phyloP scores from a whole-genome alignment of 2,888 invertebrate species.

The Heteromyza rotundicornis region DNA sequence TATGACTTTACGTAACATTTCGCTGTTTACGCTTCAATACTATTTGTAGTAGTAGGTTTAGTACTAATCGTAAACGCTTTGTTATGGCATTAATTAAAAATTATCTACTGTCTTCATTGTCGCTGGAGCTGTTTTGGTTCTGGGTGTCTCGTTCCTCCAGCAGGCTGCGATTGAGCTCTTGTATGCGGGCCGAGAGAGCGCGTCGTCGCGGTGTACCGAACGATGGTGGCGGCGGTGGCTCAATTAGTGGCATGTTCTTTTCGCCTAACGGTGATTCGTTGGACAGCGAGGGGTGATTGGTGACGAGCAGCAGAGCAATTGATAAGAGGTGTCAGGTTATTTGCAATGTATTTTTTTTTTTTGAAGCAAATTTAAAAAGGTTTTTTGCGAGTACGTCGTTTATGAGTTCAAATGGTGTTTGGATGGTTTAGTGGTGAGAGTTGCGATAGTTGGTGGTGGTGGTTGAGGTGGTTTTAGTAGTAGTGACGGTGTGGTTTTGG shows the following conservation, averaged over 20 bases:
- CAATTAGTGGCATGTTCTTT: constrained; percentile 81
- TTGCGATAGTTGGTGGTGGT: constrained; percentile 18
- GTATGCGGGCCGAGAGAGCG: constrained; percentile 61
- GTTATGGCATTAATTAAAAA: constrained; percentile 16
- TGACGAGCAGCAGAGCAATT: background rate
- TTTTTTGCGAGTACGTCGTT: background rate
- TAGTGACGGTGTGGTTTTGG: background rate
- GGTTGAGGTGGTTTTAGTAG: constrained; percentile 22
- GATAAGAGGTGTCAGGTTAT: background rate
- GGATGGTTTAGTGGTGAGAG: constrained; percentile 8
- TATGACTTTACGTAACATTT: too few relatives aligned
- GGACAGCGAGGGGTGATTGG: background rate
- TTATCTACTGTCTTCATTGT: constrained; percentile 60
- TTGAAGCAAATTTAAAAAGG: background rate
- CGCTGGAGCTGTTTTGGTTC: constrained; percentile 60
- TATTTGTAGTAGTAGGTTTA: constrained; percentile 3
- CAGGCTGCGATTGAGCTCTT: constrained; percentile 62
- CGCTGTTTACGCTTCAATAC: constrained; percentile 12
- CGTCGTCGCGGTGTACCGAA: constrained; percentile 61
- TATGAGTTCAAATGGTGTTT: background rate
- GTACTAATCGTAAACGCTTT: background rate
- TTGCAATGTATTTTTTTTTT: constrained; percentile 2
- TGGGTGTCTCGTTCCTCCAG: constrained; percentile 59
- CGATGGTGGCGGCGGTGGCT: constrained; percentile 67
- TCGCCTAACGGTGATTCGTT: constrained; percentile 70